Conservation (phyloP, 2,888 invertebrate species). For the Leptinotarsa haldemani region DNA sequence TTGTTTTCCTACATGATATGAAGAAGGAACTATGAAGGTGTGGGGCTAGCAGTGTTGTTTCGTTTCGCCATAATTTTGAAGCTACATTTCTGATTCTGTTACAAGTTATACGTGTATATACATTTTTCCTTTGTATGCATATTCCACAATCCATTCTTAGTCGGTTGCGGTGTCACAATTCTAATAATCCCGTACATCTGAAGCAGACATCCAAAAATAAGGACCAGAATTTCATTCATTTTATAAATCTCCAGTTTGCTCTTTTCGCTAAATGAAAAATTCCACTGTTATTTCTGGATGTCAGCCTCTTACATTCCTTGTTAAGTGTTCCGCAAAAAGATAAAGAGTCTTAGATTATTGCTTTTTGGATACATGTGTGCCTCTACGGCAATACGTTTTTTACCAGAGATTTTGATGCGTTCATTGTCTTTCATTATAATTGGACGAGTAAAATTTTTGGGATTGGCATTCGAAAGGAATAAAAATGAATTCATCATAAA, state of each 20-base stretch:
- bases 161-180: not conserved
- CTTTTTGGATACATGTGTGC: slow-evolving; percentile 48
- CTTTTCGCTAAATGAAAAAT: not conserved
- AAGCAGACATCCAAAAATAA: not conserved
- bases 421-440: not conserved
- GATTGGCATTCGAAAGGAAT: too few relatives aligned
- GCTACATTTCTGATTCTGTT: too few relatives aligned
- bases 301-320: slow-evolving; percentile 26
- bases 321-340: slow-evolving; percentile 31
- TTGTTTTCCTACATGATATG: too few relatives aligned
- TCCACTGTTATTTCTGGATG: slow-evolving; percentile 24
- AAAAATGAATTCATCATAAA: too few relatives aligned
- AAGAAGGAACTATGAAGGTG: too few relatives aligned
- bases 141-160: not conserved
- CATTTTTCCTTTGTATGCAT: not conserved
- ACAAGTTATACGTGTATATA: too few relatives aligned
- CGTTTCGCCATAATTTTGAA: too few relatives aligned
- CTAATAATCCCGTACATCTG: not conserved
- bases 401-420: not conserved
- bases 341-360: slow-evolving; percentile 54
- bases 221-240: too few relatives aligned
- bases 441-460: too few relatives aligned
- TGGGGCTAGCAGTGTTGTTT: too few relatives aligned
- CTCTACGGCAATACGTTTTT: not conserved
- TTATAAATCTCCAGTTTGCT: too few relatives aligned